A percentile compares a stretch with the other conserved stretches of the same genome.
Evolutionary conservation across 2,797 vertebrate species (phyloP).

Genomic region (Emydoidea blandingii): DNA sequence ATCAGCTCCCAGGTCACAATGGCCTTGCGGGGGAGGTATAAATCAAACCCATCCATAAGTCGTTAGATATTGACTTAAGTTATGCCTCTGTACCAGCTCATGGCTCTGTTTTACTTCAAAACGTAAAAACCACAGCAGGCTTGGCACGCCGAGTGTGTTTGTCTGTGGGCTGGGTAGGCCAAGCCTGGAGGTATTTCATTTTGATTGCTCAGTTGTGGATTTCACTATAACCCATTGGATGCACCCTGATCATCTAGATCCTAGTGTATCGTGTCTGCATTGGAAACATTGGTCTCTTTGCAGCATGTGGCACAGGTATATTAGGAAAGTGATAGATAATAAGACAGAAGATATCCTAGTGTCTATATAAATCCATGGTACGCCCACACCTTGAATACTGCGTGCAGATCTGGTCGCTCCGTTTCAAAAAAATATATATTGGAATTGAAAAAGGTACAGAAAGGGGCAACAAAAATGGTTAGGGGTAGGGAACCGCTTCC

Average conservation of each 20-base stretch:
- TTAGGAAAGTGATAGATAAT: neutral
- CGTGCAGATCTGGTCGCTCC: no score
- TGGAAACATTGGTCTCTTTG: neutral
- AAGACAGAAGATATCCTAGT: no score
- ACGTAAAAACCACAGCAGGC: neutral
- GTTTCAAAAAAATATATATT: no score
- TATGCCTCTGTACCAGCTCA: neutral
- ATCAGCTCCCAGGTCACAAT: neutral
- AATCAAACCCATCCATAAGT: neutral
- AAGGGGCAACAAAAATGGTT: no score
- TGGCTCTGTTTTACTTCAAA: neutral
- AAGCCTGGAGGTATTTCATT: neutral
- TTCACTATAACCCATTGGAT: neutral
- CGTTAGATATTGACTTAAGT: neutral
- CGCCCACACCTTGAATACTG: no score
- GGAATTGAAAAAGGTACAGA: no score
- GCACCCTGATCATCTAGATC: fast-evolving
- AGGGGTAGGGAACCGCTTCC: no score
- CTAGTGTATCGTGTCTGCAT: neutral
- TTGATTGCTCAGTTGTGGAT: neutral
- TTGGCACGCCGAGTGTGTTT: neutral
- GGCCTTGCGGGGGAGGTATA: neutral
- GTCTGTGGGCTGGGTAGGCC: neutral
- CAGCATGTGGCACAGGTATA: neutral
- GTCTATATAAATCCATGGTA: no score